Conservation (phyloP, 2,797 vertebrate genomes). For the Miichthys miiuy region DNA sequence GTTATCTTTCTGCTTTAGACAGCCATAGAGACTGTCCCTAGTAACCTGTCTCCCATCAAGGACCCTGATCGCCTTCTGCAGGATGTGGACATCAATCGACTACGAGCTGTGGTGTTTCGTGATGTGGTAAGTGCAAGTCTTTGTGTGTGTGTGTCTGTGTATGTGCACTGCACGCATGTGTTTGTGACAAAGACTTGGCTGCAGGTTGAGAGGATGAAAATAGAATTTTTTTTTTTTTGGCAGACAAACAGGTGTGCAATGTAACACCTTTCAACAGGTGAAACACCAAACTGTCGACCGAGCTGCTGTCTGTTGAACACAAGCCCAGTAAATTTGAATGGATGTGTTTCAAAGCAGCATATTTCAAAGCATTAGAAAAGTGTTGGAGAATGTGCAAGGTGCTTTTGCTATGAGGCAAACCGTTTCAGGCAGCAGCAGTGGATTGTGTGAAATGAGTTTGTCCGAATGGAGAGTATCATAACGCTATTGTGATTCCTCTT, state of each 20-base stretch:
- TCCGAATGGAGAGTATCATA: slow-evolving; percentile 8
- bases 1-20: slow-evolving; percentile 82
- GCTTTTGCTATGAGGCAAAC: background rate
- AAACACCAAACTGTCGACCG: slow-evolving; percentile 11
- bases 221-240: slow-evolving; percentile 3
- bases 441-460: slow-evolving; percentile 13
- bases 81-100: slow-evolving; percentile 97
- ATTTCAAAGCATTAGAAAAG: slow-evolving; percentile 9
- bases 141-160: background rate
- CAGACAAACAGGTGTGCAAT: slow-evolving; percentile 19
- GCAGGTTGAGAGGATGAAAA: slow-evolving; percentile 19
- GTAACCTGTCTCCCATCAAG: slow-evolving; percentile 92
- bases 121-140: slow-evolving; percentile 91
- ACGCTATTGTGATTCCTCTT: slow-evolving; percentile 42
- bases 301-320: slow-evolving; percentile 17
- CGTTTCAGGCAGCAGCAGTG: background rate
- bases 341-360: background rate
- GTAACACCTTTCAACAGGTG: slow-evolving; percentile 20
- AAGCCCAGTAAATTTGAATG: background rate
- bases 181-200: slow-evolving; percentile 34
- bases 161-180: background rate
- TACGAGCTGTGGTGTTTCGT: slow-evolving; percentile 97
- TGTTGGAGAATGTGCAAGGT: background rate
- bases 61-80: slow-evolving; percentile 97
- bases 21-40: slow-evolving; percentile 88